Base-by-base conservation (phyloP, 2,888 invertebrate genomes). In the Scaptomyza tumidula region DNA sequence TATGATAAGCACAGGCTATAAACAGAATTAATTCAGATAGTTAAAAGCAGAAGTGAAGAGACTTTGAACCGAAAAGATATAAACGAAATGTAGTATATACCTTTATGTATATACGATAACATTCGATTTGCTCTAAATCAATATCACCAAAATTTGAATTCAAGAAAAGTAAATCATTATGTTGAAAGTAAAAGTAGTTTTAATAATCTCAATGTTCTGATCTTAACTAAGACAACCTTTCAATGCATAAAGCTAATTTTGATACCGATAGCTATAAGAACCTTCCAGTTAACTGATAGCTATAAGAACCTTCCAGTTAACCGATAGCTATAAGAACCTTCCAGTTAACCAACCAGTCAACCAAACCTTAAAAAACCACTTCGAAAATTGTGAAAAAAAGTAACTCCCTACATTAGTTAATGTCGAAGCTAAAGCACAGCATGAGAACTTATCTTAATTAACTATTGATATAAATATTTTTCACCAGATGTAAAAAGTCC, bases 351-450 rank as follows among this genome's bases (percentile, higher is more conserved):
- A n/a, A n/a, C n/a, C n/a, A n/a, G n/a, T n/a, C n/a, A n/a, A n/a
- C n/a, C n/a, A n/a, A 24, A 24, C 24, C 24, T 24, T 24, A 24
- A 3, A 24, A 6, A 29, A 33, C 11, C 6, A 14, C 27, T 9
- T 16, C 10, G 6, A 11, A 39, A 4, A 31, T 6, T 11, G 29
- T 29, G 29, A 29, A 29, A 29, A 29, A 29, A 27, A 27, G 2
- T 19, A 59, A 13, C 0, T 60, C 37, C 29, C 19, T 19, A 24
- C 24, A 24, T 24, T 24, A 24, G 24, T 24, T 24, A 24, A 24
- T 24, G 48, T 48, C 63, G 33, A 49, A 49, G 49, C 6, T 33
- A 19, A 43, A 62, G 63, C 63, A 62, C n/a, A 48, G 41, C 13
- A 46, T n/a, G 6, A 27, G 19, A 54, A 53, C 11, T 43, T 10